Evolutionary conservation across 2,888 invertebrate genomes (phyloP).

Genomic region (Stenolophus ochropezus): DNA sequence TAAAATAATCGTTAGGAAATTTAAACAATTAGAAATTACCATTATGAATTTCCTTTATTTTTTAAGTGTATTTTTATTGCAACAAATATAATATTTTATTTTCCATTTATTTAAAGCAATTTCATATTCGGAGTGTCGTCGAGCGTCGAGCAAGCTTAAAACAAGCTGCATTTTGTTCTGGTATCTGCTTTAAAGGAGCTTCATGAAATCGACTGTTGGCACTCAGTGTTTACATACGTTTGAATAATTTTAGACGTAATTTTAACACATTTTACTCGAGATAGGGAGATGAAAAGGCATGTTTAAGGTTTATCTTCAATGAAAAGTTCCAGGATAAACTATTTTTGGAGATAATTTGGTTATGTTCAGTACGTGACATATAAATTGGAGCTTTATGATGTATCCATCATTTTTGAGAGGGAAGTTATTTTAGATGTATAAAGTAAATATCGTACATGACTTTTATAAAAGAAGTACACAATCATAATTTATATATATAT

Average conservation of each 20-base stretch:
- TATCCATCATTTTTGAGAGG: background rate
- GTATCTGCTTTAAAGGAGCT: background rate
- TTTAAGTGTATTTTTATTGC: no score
- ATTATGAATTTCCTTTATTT: no score
- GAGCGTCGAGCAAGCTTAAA: background rate
- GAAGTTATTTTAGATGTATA: background rate
- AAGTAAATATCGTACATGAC: no score
- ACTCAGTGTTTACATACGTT: conserved; percentile 23
- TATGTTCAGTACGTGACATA: conserved; percentile 14
- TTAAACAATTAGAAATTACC: no score
- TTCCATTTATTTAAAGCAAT: no score
- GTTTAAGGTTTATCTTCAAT: conserved; percentile 14
- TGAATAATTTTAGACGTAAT: conserved; percentile 38
- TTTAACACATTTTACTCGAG: conserved; percentile 33
- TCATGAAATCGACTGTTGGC: background rate
- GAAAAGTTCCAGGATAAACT: background rate
- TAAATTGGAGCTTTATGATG: background rate
- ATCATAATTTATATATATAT: no score
- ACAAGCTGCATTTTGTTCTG: background rate
- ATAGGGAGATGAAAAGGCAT: background rate
- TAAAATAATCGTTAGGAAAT: no score
- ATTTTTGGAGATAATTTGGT: background rate
- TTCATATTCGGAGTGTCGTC: background rate
- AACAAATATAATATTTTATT: no score
- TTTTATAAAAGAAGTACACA: no score